Evolutionary conservation across 2,888 invertebrate genomes (phyloP).

Genomic region (Dryomyza anilis): DNA sequence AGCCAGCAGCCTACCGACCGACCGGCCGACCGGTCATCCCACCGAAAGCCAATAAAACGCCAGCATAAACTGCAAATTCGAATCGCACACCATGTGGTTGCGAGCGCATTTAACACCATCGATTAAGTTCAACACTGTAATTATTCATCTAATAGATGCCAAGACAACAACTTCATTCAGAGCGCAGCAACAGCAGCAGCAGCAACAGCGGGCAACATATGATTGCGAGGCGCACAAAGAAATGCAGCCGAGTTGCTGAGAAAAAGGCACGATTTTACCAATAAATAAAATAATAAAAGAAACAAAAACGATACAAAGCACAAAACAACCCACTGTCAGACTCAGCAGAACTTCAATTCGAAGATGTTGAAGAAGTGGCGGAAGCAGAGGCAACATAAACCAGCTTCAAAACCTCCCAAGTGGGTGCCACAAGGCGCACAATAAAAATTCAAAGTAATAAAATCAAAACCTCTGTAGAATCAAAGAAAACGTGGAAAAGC

Average conservation of each 20-base stretch:
- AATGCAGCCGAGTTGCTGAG: background rate
- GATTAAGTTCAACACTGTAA: slow-evolving; percentile 13
- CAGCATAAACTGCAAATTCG: background rate
- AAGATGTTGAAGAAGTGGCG: background rate
- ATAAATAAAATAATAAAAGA: slow-evolving; percentile 13
- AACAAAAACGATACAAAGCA: slow-evolving; percentile 25
- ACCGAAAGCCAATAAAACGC: background rate
- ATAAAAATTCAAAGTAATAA: background rate
- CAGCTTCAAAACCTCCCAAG: slow-evolving; percentile 9
- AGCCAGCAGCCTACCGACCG: background rate
- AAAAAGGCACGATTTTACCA: slow-evolving; percentile 26
- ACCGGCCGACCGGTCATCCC: background rate
- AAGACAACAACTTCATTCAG: slow-evolving; percentile 18
- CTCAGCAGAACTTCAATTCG: background rate
- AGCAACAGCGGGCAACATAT: background rate
- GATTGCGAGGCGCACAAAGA: background rate
- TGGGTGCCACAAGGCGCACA: background rate
- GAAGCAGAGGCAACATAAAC: background rate
- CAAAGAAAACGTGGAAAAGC: background rate
- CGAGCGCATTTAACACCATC: slow-evolving; percentile 15
- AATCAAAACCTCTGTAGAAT: background rate
- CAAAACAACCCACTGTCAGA: background rate
- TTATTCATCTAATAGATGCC: slow-evolving; percentile 16
- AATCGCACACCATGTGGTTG: too few species aligned
- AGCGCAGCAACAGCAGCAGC: background rate